A percentile compares a stretch with the other conserved stretches of the same genome.
These are phyloP conservation scores for Zosterops lateralis DNA, from an alignment of 2,113 vertebrate species.

Conservation along the genomic window DNA sequence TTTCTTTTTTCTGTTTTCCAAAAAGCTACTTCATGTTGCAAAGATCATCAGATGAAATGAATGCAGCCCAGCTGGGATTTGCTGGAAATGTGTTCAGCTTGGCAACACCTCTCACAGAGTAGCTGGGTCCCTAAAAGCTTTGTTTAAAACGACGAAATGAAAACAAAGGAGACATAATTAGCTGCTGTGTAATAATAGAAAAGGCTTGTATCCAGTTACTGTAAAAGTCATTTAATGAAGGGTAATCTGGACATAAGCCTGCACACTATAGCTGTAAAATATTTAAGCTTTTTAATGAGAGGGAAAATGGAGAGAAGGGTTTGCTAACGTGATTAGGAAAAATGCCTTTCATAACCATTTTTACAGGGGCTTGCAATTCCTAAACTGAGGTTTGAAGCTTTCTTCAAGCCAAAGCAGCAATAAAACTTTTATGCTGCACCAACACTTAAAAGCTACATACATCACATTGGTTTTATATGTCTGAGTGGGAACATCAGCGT, in stretches of 20 bases:
- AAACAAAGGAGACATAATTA: constrained; percentile 59
- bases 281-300: constrained; percentile 49
- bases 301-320: constrained; percentile 18
- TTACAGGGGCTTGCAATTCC: constrained; percentile 8
- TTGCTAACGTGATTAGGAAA: constrained; percentile 51
- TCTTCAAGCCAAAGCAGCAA: constrained; percentile 36
- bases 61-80: constrained; percentile 66
- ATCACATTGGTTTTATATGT: constrained; percentile 53
- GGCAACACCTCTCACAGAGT: constrained; percentile 38
- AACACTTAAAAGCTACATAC: constrained; percentile 63
- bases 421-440: constrained; percentile 52
- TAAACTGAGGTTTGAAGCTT: constrained; percentile 38
- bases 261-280: constrained; percentile 4
- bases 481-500: constrained; percentile 46
- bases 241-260: constrained; percentile 23
- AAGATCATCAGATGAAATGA: constrained; percentile 52
- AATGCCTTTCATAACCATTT: constrained; percentile 55
- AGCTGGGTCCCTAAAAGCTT: constrained; percentile 55
- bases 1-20: background rate
- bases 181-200: constrained; percentile 25
- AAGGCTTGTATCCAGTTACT: constrained; percentile 53
- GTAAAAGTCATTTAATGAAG: constrained; percentile 44
- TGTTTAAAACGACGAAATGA: constrained; percentile 64
- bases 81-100: constrained; percentile 61
- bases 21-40: constrained; percentile 16